Evolutionary conservation across 2,113 vertebrate species (phyloP).

Genomic region (Halcyon malimbica): DNA sequence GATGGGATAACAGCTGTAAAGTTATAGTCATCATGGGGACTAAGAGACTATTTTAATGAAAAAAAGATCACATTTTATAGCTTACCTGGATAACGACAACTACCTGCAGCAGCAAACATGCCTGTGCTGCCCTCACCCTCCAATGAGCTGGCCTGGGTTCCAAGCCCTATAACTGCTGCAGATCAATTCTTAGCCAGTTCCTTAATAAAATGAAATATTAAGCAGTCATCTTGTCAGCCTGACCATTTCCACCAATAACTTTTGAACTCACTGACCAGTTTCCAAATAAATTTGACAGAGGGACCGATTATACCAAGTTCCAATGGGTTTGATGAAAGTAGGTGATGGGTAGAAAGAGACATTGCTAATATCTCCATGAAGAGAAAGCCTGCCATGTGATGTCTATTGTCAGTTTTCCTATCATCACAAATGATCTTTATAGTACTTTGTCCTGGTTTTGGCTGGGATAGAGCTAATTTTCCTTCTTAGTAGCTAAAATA

Average conservation of each 20-base stretch:
- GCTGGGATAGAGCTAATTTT: background rate
- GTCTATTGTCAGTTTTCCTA: background rate
- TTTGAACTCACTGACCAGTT: background rate
- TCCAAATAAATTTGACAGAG: background rate
- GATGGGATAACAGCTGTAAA: background rate
- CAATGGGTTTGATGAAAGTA: fast-evolving
- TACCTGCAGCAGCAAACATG: background rate
- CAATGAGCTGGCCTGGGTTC: background rate
- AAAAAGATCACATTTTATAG: background rate
- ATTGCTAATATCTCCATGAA: background rate
- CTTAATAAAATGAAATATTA: background rate
- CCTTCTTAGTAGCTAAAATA: background rate
- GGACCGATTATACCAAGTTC: background rate
- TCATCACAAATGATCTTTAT: background rate
- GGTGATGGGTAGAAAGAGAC: background rate
- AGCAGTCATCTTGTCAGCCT: background rate
- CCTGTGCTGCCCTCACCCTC: background rate
- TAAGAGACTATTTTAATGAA: background rate
- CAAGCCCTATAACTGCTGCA: background rate
- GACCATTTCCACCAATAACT: background rate
- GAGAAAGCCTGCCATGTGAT: background rate
- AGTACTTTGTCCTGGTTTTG: background rate
- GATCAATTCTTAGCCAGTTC: background rate
- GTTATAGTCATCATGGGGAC: background rate
- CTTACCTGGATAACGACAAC: background rate